These are phyloP conservation scores for Pantelozetes paolii DNA, from an alignment of 2,888 invertebrate species.

Conservation along the genomic window DNA sequence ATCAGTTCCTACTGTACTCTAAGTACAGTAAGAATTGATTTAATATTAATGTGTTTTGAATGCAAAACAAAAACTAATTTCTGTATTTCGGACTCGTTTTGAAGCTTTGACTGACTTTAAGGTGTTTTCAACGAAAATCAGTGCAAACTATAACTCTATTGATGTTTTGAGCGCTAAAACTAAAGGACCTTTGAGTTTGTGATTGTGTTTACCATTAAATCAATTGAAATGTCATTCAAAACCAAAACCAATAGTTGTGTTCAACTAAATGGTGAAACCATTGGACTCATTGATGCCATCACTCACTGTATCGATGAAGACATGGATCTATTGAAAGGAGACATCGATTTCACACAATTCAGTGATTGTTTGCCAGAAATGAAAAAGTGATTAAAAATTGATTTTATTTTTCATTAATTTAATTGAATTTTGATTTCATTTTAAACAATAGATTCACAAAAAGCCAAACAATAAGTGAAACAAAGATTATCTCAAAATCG, in stretches of 20 bases:
- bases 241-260: neutral
- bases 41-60: too few species aligned
- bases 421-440: neutral
- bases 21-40: too few species aligned
- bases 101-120: too few species aligned
- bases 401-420: neutral
- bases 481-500: neutral
- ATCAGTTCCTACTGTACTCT: too few species aligned
- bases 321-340: neutral
- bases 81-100: too few species aligned
- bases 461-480: neutral
- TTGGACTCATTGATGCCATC: neutral
- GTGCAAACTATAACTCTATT: too few species aligned
- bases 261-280: neutral
- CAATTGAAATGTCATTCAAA: conserved; percentile 15
- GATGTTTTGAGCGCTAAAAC: too few species aligned
- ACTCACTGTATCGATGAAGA: neutral
- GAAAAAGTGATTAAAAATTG: neutral
- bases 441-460: neutral
- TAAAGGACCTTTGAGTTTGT: too few species aligned
- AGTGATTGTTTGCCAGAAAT: neutral
- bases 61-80: too few species aligned
- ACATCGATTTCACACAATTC: neutral
- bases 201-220: too few species aligned
- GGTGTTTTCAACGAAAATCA: too few species aligned